Conservation (phyloP, 1,140 invertebrate genomes). For the Papilio aristodemus region DNA sequence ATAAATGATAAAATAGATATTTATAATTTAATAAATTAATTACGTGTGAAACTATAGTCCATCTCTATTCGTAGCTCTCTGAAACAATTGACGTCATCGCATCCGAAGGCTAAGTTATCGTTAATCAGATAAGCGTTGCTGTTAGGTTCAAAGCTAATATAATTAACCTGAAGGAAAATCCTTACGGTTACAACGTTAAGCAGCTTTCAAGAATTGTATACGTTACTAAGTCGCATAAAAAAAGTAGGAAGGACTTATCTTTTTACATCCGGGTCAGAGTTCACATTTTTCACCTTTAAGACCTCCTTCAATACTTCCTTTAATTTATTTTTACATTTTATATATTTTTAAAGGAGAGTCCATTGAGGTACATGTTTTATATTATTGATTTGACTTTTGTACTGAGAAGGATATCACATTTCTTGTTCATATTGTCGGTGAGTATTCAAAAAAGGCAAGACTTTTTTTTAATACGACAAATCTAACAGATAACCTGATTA, state of each 20-base stretch:
- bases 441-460: too few species aligned
- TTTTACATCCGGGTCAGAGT: not conserved
- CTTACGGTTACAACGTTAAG: constrained; percentile 20
- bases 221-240: not conserved
- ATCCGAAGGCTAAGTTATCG: constrained; percentile 61
- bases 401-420: too few species aligned
- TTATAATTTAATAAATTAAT: not conserved
- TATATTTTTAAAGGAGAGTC: too few species aligned
- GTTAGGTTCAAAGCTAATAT: constrained; percentile 37
- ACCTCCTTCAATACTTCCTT: not conserved
- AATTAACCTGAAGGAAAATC: constrained; percentile 27
- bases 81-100: constrained; percentile 75
- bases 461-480: too few species aligned
- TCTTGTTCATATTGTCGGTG: too few species aligned
- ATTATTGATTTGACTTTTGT: too few species aligned
- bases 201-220: constrained; percentile 26
- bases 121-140: constrained; percentile 54
- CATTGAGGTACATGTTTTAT: too few species aligned
- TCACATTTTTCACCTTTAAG: not conserved
- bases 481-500: too few species aligned
- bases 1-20: too few species aligned
- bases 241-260: constrained; percentile 2
- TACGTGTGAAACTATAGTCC: not conserved
- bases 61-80: constrained; percentile 56
- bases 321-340: too few species aligned